phyloP scores from a whole-genome alignment of 2,113 vertebrate species.

The Chloroceryle aenea region DNA sequence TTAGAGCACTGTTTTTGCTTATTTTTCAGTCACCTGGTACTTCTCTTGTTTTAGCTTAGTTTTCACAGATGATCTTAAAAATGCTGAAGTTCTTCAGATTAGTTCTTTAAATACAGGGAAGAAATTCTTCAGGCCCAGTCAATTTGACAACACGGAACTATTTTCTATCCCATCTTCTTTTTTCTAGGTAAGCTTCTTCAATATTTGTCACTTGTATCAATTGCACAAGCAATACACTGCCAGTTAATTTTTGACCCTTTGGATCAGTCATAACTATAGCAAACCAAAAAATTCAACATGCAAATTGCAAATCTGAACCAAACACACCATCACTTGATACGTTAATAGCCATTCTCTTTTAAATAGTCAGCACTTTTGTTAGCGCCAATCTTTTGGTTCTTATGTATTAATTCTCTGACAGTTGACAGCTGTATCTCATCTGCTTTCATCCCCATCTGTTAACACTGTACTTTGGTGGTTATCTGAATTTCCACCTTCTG shows the following conservation, averaged over 20 bases:
- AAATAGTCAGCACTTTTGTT: not conserved
- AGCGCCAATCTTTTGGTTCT: not conserved
- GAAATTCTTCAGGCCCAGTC: not conserved
- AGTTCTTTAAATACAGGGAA: not conserved
- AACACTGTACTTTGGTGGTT: not conserved
- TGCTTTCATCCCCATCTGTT: not conserved
- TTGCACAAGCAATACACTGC: not conserved
- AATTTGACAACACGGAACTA: not conserved
- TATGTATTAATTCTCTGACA: not conserved
- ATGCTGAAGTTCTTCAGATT: not conserved
- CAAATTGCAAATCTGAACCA: not conserved
- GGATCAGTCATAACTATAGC: not conserved
- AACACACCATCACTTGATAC: not conserved
- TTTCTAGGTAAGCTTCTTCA: not conserved
- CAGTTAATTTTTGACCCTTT: not conserved
- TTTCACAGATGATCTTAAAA: not conserved
- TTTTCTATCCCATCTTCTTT: not conserved
- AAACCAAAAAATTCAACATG: not conserved
- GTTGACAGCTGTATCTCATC: not conserved
- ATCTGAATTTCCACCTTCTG: not conserved
- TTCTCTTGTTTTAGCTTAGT: not conserved
- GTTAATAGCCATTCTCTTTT: not conserved
- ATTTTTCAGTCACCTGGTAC: not conserved
- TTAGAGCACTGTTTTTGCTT: not conserved
- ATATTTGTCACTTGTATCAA: not conserved